Percentiles rank a stretch among this genome's conserved stretches.
These are phyloP conservation scores for Uria aalge DNA, from an alignment of 2,113 vertebrate genomes.

Conservation along the genomic window DNA sequence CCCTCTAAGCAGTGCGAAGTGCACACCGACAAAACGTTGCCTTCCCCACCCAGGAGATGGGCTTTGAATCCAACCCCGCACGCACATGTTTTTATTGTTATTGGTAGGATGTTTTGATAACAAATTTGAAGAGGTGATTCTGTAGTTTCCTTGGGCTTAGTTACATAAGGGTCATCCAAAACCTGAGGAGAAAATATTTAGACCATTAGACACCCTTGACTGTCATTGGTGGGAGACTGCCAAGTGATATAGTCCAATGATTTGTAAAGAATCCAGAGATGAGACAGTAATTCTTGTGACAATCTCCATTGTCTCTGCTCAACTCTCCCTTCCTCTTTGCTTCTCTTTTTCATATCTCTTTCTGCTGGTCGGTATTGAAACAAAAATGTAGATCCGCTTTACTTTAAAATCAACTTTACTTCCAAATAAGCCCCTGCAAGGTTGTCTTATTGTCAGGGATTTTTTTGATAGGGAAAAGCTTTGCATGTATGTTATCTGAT, in stretches of 20 bases:
- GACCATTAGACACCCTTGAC: not conserved
- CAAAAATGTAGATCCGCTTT: not conserved
- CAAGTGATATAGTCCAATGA: not conserved
- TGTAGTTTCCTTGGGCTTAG: not conserved
- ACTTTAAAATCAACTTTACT: not conserved
- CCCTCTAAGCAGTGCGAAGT: not conserved
- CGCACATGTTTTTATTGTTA: not conserved
- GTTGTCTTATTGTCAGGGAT: not conserved
- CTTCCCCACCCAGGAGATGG: not conserved
- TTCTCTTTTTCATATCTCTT: not conserved
- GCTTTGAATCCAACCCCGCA: not conserved
- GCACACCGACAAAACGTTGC: rapidly evolving
- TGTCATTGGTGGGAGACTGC: not conserved
- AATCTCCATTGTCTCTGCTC: not conserved
- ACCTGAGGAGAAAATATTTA: not conserved
- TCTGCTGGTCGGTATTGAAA: not conserved
- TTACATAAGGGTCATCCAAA: not conserved
- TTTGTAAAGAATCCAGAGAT: not conserved
- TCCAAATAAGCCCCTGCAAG: not conserved
- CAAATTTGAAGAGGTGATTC: not conserved
- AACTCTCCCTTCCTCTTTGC: not conserved
- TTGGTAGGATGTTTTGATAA: not conserved
- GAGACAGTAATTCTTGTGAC: not conserved
- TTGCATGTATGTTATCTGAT: not conserved
- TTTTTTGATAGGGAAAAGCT: not conserved